Evolutionary conservation across 1,140 invertebrate species (phyloP), one percentile per base, ranked within the genome.

Genomic region (Cherax quadricarinatus): DNA sequence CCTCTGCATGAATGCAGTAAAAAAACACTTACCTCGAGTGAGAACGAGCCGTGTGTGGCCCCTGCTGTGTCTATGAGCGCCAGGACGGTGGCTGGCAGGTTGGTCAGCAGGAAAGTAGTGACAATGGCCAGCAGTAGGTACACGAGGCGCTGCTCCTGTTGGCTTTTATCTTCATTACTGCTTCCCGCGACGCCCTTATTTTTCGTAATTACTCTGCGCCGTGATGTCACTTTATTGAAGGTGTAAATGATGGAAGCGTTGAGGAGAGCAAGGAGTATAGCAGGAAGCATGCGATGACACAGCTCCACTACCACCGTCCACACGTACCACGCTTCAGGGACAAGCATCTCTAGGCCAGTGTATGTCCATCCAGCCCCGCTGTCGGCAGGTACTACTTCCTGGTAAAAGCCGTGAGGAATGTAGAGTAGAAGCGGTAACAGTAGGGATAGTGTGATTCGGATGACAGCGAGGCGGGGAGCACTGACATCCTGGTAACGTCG

Each of bases 241-340:
- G 89, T 88, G 73, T 81, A 62, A 18, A 93, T 93, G 60, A 93
- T 92, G 82, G 86, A 84, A 30, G 57, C 14, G 88, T 93, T 93
- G 79, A 93, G 89, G 70, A 93, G n/a, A 18, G 87, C 88, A 14
- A 93, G 91, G 79, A 92, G 88, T 6, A 80, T 75, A 12, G 91
- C 88, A 3, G 93, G 93, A 30, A 85, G 51, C 75, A 93, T 80
- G 24, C 93, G 84, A 30, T 93, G 93, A 48, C 91, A 93, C 53
- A 93, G 84, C 57, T 93, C 93, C 73, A 93, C 93, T n/a, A 90
- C 57, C 9, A 92, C 78, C 4, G 82, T 53, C 88, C 91, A 93
- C 7, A 70, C 75, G 48, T 87, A 30, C 88, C 91, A 92, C 3
- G 75, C 86, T 12, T 14, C 57, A 49, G 49, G 57, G 41, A 30